Base-by-base conservation (phyloP, 2,113 vertebrate genomes). In the Nycticorax nycticorax region DNA sequence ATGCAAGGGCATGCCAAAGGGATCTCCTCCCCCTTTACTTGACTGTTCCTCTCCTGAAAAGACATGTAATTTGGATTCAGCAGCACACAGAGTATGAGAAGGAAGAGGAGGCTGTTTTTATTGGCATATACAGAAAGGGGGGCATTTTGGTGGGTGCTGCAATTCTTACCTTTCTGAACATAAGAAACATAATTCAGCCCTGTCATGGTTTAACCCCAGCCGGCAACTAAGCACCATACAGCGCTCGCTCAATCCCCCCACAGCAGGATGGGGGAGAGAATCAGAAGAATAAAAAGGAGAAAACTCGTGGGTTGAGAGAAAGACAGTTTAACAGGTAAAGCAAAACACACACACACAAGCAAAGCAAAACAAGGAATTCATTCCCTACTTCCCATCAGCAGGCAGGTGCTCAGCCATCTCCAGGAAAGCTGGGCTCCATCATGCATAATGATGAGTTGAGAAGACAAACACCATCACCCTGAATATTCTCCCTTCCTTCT, bases 371-470 rank as follows among this genome's bases (percentile, higher is more conserved):
- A 57, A 57, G 8, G 32, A 8, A 57, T 33, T 13, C 32, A 57
- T 33, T 57, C 55, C 12, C 32, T 33, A 8, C 32, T 57, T 57
- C 32, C 55, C 55, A 57, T 33, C 0, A 6, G 19, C 55, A 56
- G 32, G 32, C 55, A 33, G 19, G 19, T 33, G 55, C 7, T 57
- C 55, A 13, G 32, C 32, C 55, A 57, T 9, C 30, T 13, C 55
- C 55, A 57, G 55, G 55, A 57, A 33, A 57, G 55, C 55, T 33
- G 32, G 55, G 55, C 55, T 57, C 55, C 55, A 33, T 57, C 55
- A 57, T 19, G 1, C 3, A 0, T 33, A 57, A 33, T 1, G 3
- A 19, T 56, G 5, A 33, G 30, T 56, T 56, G 55, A 19, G 32
- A 56, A 56, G 55, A 33, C 12, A 56, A 56, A 56, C 7, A 3